A percentile compares a stretch with the other conserved stretches of the same genome.
phyloP scores from a whole-genome alignment of 2,888 invertebrate species.

The Schizotus pectinicornis region DNA sequence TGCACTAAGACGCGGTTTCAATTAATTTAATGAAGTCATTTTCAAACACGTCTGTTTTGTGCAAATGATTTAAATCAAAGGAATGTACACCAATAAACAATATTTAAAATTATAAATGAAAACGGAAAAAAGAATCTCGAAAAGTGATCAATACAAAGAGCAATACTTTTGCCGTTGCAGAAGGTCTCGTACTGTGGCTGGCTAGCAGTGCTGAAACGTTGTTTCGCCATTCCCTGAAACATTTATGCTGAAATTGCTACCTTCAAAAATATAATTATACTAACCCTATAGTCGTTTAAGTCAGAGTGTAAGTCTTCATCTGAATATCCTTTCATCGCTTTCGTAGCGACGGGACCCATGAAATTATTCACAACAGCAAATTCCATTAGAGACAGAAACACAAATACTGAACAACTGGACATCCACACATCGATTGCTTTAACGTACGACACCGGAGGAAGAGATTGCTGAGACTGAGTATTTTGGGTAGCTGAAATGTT shows the following conservation, averaged over 20 bases:
- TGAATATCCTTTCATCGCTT: constrained; percentile 89
- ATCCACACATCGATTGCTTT: constrained; percentile 94
- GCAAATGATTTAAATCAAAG: constrained; percentile 50
- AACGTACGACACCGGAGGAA: constrained; percentile 91
- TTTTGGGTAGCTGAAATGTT: constrained; percentile 80
- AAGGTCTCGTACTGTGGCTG: constrained; percentile 84
- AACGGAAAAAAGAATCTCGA: constrained; percentile 90
- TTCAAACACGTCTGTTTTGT: too few relatives aligned
- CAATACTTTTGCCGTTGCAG: constrained; percentile 80
- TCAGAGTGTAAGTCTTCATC: constrained; percentile 80
- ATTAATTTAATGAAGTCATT: too few relatives aligned
- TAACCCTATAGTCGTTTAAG: constrained; percentile 78
- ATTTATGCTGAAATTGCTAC: not conserved
- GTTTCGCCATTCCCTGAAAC: constrained; percentile 63
- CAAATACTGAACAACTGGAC: constrained; percentile 91
- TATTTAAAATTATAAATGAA: constrained; percentile 87
- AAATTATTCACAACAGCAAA: constrained; percentile 91
- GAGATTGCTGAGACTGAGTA: constrained; percentile 86
- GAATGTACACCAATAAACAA: constrained; percentile 90
- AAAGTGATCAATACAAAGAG: constrained; percentile 85
- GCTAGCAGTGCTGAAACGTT: constrained; percentile 63
- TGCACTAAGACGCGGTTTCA: too few relatives aligned
- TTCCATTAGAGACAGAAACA: constrained; percentile 89
- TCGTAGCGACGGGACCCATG: constrained; percentile 83
- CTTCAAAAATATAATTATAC: not conserved